Conservation (phyloP, 2,113 vertebrate genomes). For the Trematocara zebra region DNA sequence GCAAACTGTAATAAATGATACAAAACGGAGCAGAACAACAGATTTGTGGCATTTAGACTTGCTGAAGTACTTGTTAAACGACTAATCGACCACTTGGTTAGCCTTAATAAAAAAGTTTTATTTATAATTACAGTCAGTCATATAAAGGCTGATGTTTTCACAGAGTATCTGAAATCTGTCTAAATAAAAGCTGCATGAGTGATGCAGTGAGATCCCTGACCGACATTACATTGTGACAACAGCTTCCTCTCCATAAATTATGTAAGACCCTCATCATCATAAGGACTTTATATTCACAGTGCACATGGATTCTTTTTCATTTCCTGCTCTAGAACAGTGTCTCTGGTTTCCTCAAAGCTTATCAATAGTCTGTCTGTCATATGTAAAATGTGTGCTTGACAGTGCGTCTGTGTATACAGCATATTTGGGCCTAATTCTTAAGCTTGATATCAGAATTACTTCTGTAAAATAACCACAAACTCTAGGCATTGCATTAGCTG, state of each 20-base stretch:
- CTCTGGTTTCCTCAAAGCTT: background rate
- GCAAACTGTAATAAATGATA: background rate
- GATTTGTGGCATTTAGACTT: background rate
- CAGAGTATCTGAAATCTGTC: background rate
- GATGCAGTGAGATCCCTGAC: background rate
- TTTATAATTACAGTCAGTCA: background rate
- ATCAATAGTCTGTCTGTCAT: background rate
- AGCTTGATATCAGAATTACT: background rate
- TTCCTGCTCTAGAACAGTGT: background rate
- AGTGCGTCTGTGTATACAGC: background rate
- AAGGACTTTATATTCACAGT: background rate
- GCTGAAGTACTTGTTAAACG: background rate
- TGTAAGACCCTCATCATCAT: constrained; percentile 5
- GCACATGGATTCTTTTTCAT: background rate
- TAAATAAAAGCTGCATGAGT: background rate
- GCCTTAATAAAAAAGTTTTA: background rate
- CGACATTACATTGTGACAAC: background rate
- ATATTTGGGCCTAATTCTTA: background rate
- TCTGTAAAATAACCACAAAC: background rate
- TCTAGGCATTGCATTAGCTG: background rate
- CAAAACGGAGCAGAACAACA: background rate
- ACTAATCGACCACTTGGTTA: background rate
- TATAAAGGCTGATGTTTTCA: background rate
- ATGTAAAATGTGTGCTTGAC: background rate
- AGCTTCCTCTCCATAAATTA: constrained; percentile 19